Base-by-base conservation (phyloP, 1,140 invertebrate genomes). In the Drosophila chauvacae region DNA sequence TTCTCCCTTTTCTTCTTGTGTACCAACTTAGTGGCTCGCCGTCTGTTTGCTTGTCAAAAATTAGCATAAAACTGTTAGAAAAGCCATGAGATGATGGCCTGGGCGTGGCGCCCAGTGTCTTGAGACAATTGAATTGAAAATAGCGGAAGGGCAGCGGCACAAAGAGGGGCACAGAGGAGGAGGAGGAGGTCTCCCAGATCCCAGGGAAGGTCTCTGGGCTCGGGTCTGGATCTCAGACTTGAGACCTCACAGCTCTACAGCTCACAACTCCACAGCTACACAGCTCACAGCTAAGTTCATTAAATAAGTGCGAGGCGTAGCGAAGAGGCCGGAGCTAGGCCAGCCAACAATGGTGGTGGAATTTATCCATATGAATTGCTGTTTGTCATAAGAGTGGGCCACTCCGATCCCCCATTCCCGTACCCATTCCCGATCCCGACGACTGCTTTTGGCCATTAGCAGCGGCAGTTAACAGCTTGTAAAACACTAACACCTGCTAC, bases 41-140 rank as follows among this genome's bases (percentile, higher is more conserved):
- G 47, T 70, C 30, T 68, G 65, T 74, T 70, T 75, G 61, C 47
- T 48, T 55, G 56, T 47, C 50, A 71, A 26, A 80, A 85, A 87
- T 87, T 88, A 87, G 80, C 84, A 87, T 88, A 87, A 77, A 87
- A 87, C 68, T 88, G 84, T 84, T 83, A 88, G 84, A 80, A 80
- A 80, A 48, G 44, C 20, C 45, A 55, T 39, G 28, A 33, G 28
- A 33, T 44, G 39, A 33, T 44, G 65, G 45, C 23, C 41, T 57
- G 63, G 77, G 77, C 70, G 78, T 68, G 58, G 53, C 50, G 56
- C 55, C 48, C 35, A 13, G 51, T 28, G 30, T 71, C 53, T 50
- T 66, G 48, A 77, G 73, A 77, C 74, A 77, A 77, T 77, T 69
- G 74, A 77, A 76, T 77, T 61, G 56, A 47, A 55, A 47, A 55